Percentiles rank a stretch among this genome's conserved stretches.
Evolutionary conservation across 2,113 vertebrate genomes (phyloP).

Genomic region (Procavia capensis): DNA sequence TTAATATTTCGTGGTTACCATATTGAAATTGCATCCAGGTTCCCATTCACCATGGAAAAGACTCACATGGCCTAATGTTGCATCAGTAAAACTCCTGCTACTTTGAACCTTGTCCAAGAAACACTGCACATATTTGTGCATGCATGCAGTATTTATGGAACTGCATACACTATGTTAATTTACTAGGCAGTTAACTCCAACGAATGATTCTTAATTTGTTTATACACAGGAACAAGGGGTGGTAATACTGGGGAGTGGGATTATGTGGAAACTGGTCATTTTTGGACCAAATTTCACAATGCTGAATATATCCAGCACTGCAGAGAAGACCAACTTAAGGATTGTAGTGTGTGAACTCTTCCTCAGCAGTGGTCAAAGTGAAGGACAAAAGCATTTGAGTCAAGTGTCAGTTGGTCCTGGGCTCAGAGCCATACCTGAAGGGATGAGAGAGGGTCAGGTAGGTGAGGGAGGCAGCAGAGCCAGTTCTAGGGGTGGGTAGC

Average conservation of each 20-base stretch:
- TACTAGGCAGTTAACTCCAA: constrained; percentile 56
- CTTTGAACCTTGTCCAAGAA: neutral
- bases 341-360: neutral
- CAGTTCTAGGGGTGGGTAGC: neutral
- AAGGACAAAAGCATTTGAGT: constrained; percentile 23
- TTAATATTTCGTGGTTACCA: constrained; percentile 67
- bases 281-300: neutral
- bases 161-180: constrained; percentile 17
- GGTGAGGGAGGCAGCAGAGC: neutral
- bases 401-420: neutral
- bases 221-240: constrained; percentile 1
- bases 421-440: constrained; percentile 37
- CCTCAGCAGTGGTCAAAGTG: constrained; percentile 25
- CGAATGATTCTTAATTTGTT: constrained; percentile 29
- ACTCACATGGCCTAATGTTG: constrained; percentile 26
- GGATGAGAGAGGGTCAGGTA: neutral
- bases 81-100: constrained; percentile 15
- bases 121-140: neutral
- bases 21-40: constrained; percentile 53
- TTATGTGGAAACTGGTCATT: constrained; percentile 44
- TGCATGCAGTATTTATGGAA: neutral
- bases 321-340: neutral
- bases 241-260: neutral
- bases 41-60: constrained; percentile 39
- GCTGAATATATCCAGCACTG: constrained; percentile 29